A percentile compares a stretch with the other conserved stretches of the same genome.
Evolutionary conservation across 2,888 invertebrate species (phyloP).

Genomic region (Chrysomela aeneicollis): DNA sequence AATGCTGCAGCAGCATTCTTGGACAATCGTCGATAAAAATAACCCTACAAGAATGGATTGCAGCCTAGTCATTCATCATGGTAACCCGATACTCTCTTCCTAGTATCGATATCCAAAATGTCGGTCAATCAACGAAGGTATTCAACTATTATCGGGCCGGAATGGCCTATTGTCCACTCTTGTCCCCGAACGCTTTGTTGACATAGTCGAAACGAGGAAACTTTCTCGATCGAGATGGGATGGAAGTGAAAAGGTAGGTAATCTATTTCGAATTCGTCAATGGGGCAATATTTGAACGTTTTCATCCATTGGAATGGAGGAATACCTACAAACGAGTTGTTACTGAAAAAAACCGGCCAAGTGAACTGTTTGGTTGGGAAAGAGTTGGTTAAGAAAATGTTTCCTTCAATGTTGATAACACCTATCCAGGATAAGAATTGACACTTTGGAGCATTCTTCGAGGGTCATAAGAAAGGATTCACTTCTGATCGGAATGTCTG

Average conservation of each 20-base stretch:
- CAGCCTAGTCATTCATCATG: background rate
- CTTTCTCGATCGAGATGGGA: background rate
- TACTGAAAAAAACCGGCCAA: no score
- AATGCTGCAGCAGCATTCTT: background rate
- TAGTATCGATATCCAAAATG: background rate
- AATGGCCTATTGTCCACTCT: background rate
- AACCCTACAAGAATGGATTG: conserved; percentile 2
- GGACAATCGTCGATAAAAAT: background rate
- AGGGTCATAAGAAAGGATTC: no score
- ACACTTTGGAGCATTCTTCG: no score
- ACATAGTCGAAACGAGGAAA: background rate
- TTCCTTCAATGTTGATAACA: no score
- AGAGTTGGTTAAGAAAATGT: no score
- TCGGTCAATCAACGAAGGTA: conserved; percentile 4
- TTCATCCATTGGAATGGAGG: background rate
- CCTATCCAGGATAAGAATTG: no score
- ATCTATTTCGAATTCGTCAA: background rate
- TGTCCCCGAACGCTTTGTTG: background rate
- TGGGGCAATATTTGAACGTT: background rate
- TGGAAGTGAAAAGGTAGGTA: background rate
- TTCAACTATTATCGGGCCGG: background rate
- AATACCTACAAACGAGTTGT: background rate
- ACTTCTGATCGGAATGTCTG: no score
- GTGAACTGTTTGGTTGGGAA: no score
- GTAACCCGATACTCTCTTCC: background rate